Conservation (phyloP, 2,797 vertebrate genomes). For the Atherinosoma microstoma region DNA sequence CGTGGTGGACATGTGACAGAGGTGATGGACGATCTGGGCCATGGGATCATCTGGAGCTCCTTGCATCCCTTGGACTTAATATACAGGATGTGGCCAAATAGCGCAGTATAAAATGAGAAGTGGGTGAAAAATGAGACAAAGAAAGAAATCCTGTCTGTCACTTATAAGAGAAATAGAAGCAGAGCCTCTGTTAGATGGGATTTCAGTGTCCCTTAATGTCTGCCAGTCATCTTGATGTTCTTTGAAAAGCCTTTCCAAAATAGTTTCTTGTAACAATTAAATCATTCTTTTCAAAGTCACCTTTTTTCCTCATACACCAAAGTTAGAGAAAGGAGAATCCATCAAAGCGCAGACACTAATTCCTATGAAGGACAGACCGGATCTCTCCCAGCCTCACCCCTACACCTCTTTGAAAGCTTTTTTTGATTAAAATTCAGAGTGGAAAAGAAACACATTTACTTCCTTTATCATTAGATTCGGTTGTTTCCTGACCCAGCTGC, state of each 20-base stretch:
- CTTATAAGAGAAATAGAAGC: neutral
- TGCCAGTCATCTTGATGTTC: neutral
- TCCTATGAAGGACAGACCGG: constrained; percentile 58
- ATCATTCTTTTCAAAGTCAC: constrained; percentile 59
- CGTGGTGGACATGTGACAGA: constrained; percentile 60
- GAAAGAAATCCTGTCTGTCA: neutral
- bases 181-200: neutral
- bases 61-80: constrained; percentile 64
- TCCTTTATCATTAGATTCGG: constrained; percentile 10
- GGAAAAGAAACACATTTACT: constrained; percentile 53
- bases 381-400: constrained; percentile 51
- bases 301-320: constrained; percentile 19
- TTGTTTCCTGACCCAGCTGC: constrained; percentile 52
- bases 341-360: constrained; percentile 45
- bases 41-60: constrained; percentile 78
- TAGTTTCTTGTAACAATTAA: constrained; percentile 13
- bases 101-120: constrained; percentile 18
- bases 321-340: constrained; percentile 34
- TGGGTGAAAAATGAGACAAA: constrained; percentile 18
- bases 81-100: constrained; percentile 63
- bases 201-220: neutral
- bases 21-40: constrained; percentile 78
- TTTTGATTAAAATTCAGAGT: constrained; percentile 58
- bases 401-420: constrained; percentile 51
- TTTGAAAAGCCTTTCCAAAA: neutral